Evolutionary conservation across 2,113 vertebrate species (phyloP), one percentile per base, ranked within the genome.

Genomic region (Petroica traversi): DNA sequence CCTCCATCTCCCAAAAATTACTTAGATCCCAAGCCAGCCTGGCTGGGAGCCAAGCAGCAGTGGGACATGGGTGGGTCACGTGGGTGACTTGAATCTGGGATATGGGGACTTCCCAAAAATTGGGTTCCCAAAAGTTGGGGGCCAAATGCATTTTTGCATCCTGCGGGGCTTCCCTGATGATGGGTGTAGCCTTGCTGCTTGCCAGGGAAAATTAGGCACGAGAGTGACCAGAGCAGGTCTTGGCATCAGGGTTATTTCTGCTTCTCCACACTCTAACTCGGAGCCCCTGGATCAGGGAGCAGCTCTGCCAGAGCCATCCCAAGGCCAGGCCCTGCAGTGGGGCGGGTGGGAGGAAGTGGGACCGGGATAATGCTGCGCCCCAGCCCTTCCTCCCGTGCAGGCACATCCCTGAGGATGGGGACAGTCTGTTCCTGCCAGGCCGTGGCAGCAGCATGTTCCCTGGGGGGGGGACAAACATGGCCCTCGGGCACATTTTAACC

Each of bases 341-440:
- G 61, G 25, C 0, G 8, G 38, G 16, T 3, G 20, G 43, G 75
- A 38, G 86, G 96, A 96, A 95, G 59, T 20, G 0, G 49, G 77
- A 93, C 87, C 59, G 43, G 96, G 93, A 96, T 45, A 89, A 38
- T 41, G 91, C 72, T 6, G 48, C 5, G 17, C 12, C 93, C 92
- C 91, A 93, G 94, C 93, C 59, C 95, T 96, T 93, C 88, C 83
- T 95, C 64, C 71, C 17, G 69, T 4, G 5, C 74, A 93, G 84
- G 69, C 46, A 86, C 68, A 66, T 95, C 94, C 92, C 63, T 58
- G 43, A 67, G 82, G 79, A 77, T 11, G 11, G 71, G 90, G 75
- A 92, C 92, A 91, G 33, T 49, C 40, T 12, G 87, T 97, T 93
- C 92, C 83, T 5, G 8, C 49, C 59, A 77, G 80, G 49, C 72